phyloP scores from a whole-genome alignment of 2,888 invertebrate species.

The Volucella inanis region DNA sequence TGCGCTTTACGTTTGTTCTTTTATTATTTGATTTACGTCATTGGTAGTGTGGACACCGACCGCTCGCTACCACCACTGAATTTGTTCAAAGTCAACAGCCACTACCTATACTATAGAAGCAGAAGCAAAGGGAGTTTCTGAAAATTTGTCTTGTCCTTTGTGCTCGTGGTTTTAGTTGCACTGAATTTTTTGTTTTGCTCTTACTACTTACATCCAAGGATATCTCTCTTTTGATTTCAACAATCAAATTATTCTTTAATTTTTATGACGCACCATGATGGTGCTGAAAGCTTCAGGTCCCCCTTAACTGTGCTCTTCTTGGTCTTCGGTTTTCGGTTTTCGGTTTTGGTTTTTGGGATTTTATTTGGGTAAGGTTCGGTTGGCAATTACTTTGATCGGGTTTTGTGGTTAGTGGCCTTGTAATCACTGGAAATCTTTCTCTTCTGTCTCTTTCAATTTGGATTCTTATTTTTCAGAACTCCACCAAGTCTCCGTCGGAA shows the following conservation, averaged over 20 bases:
- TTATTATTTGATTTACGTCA: slow-evolving; percentile 73
- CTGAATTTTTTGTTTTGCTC: slow-evolving; percentile 10
- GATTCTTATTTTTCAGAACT: slow-evolving; percentile 20
- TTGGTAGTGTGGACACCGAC: slow-evolving; percentile 18
- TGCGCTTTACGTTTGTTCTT: slow-evolving; percentile 55
- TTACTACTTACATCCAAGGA: slow-evolving; percentile 28
- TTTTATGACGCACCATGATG: slow-evolving; percentile 73
- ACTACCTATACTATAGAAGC: not conserved
- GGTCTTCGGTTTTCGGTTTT: slow-evolving; percentile 2
- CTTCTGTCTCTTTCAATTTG: slow-evolving; percentile 68
- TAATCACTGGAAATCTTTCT: slow-evolving; percentile 66
- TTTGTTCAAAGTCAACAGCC: no score
- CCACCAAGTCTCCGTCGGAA: not conserved
- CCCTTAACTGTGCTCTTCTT: slow-evolving; percentile 10
- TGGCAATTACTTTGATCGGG: slow-evolving; percentile 55
- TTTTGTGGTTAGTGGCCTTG: slow-evolving; percentile 65
- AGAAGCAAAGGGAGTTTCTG: slow-evolving; percentile 10
- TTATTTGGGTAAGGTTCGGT: slow-evolving; percentile 22
- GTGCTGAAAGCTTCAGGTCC: slow-evolving; percentile 72
- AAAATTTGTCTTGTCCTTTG: slow-evolving; percentile 29
- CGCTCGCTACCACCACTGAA: not conserved
- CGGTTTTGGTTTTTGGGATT: not conserved
- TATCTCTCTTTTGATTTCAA: slow-evolving; percentile 70
- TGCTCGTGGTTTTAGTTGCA: slow-evolving; percentile 7
- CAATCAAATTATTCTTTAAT: slow-evolving; percentile 74